Evolutionary conservation across 2,797 vertebrate genomes (phyloP).

Genomic region (Crenuchus spilurus): DNA sequence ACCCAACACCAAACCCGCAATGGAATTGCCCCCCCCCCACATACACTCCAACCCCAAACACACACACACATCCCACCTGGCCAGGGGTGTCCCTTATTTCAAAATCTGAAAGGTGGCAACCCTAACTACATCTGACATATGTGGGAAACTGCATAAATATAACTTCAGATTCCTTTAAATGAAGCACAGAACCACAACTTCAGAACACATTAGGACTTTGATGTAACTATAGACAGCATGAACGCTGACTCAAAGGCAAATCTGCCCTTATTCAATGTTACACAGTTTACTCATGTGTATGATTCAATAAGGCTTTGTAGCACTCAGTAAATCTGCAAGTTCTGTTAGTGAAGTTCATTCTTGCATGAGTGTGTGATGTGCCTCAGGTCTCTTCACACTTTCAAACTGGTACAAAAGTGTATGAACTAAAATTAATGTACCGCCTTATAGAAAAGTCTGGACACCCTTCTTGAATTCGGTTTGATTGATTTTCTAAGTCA

Average conservation of each 20-base stretch:
- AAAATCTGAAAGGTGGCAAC: too few species aligned
- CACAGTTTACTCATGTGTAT: not conserved
- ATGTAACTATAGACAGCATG: not conserved
- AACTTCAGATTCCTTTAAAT: too few species aligned
- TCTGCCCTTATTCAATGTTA: not conserved
- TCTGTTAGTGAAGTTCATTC: not conserved
- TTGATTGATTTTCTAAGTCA: too few species aligned
- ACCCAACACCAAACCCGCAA: too few species aligned
- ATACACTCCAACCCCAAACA: too few species aligned
- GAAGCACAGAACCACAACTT: not conserved
- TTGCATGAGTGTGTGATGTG: not conserved
- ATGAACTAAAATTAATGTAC: not conserved
- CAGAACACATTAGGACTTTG: not conserved
- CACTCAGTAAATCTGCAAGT: not conserved
- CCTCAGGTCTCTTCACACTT: not conserved
- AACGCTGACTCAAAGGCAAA: not conserved
- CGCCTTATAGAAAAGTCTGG: too few species aligned
- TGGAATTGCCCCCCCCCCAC: too few species aligned
- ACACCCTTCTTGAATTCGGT: too few species aligned
- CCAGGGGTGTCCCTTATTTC: too few species aligned
- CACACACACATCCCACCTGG: too few species aligned
- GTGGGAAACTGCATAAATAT: too few species aligned
- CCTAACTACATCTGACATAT: too few species aligned
- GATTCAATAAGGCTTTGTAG: not conserved
- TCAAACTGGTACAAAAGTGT: not conserved